Percentiles rank a stretch among this genome's conserved stretches.
Conservation (phyloP, 2,888 invertebrate species). For the Desoria tigrina region DNA sequence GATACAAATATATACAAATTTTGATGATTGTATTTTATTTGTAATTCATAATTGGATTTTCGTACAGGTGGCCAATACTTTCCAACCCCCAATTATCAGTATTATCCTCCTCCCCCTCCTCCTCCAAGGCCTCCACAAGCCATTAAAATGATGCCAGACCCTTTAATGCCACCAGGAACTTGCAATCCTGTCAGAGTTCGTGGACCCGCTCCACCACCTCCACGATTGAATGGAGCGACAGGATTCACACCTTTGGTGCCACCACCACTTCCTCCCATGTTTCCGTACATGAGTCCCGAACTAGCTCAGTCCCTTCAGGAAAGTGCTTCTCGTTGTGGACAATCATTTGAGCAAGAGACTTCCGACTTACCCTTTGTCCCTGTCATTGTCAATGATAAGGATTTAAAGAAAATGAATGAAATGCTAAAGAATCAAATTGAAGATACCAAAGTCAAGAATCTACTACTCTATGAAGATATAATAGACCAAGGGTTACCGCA, state of each 20-base stretch:
- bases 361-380: constrained; percentile 41
- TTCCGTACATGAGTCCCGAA: constrained; percentile 43
- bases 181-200: background rate
- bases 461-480: constrained; percentile 37
- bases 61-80: background rate
- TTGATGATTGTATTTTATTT: too few species aligned
- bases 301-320: constrained; percentile 17
- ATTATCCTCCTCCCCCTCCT: background rate
- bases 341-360: constrained; percentile 26
- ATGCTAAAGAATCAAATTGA: constrained; percentile 33
- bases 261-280: constrained; percentile 49
- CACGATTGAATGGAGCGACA: background rate
- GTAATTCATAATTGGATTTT: too few species aligned
- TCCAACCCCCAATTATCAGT: background rate
- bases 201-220: background rate
- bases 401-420: constrained; percentile 41
- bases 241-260: constrained; percentile 24
- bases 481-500: constrained; percentile 38
- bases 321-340: constrained; percentile 15
- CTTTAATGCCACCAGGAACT: constrained; percentile 8
- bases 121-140: constrained; percentile 12
- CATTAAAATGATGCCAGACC: background rate
- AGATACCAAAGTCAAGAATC: constrained; percentile 23
- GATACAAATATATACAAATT: too few species aligned
- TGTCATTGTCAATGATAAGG: constrained; percentile 30